A percentile compares a stretch with the other conserved stretches of the same genome.
Conservation (phyloP, 2,888 invertebrate species). For the Stenotaenia linearis region DNA sequence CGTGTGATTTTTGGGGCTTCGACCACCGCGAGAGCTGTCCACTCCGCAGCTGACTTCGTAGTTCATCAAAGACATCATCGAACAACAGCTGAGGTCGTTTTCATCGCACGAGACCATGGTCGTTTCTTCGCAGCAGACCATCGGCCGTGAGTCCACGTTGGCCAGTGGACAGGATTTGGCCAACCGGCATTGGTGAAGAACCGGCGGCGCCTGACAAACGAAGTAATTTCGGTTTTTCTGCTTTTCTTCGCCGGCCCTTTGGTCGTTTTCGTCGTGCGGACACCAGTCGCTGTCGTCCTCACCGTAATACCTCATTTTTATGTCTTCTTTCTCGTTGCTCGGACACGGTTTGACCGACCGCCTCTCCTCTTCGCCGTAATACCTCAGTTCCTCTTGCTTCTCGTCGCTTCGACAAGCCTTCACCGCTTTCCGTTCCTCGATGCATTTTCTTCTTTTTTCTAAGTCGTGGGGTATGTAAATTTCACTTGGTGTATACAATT, state of each 20-base stretch:
- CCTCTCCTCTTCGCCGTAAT: too few relatives aligned
- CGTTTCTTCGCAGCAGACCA: not conserved
- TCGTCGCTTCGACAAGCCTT: not conserved
- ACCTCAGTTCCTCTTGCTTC: not conserved
- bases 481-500: not conserved
- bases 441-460: not conserved
- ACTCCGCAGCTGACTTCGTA: not conserved
- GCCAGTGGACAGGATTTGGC: not conserved
- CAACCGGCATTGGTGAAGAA: not conserved
- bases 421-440: not conserved
- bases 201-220: not conserved
- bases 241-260: not conserved
- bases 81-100: not conserved
- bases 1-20: too few relatives aligned
- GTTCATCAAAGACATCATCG: not conserved
- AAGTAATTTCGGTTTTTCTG: not conserved
- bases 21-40: not conserved
- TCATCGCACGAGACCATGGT: not conserved
- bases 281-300: not conserved
- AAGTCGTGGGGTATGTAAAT: not conserved
- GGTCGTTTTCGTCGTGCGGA: not conserved
- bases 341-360: too few relatives aligned
- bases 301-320: not conserved
- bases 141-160: not conserved
- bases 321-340: too few relatives aligned